phyloP scores from a whole-genome alignment of 37 sponge, comb jelly and placozoan species.

The Aplysina aerophoba region DNA sequence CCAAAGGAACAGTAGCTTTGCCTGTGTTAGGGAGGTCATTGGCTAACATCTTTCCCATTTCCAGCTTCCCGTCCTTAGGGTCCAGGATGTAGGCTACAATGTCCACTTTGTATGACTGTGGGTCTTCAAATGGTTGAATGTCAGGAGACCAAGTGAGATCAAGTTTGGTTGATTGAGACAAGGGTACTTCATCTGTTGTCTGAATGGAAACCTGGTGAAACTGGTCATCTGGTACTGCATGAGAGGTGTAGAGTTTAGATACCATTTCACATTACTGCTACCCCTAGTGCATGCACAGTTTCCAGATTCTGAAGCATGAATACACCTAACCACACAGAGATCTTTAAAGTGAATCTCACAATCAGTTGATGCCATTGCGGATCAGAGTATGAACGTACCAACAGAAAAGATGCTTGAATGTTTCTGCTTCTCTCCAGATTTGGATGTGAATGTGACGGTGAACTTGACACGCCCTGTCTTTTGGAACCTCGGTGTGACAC shows the following conservation, averaged over 20 bases:
- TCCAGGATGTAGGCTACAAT: slow-evolving; percentile 19
- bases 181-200: too few species aligned
- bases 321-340: too few species aligned
- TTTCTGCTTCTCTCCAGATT: too few species aligned
- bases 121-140: slow-evolving; percentile 17
- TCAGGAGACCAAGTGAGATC: neutral
- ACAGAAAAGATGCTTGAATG: too few species aligned
- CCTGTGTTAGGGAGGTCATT: slow-evolving; percentile 14
- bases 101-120: slow-evolving; percentile 35
- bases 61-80: neutral
- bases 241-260: too few species aligned
- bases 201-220: too few species aligned
- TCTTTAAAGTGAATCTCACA: too few species aligned
- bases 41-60: neutral
- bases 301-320: too few species aligned
- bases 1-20: neutral
- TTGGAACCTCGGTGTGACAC: neutral
- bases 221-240: too few species aligned
- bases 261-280: too few species aligned
- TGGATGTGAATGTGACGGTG: neutral
- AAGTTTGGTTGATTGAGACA: too few species aligned
- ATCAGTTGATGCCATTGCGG: neutral
- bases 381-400: neutral
- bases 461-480: neutral
- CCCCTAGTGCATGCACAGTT: too few species aligned